phyloP scores from a whole-genome alignment of 2,888 invertebrate genomes.

The Drosophila imparisetae region DNA sequence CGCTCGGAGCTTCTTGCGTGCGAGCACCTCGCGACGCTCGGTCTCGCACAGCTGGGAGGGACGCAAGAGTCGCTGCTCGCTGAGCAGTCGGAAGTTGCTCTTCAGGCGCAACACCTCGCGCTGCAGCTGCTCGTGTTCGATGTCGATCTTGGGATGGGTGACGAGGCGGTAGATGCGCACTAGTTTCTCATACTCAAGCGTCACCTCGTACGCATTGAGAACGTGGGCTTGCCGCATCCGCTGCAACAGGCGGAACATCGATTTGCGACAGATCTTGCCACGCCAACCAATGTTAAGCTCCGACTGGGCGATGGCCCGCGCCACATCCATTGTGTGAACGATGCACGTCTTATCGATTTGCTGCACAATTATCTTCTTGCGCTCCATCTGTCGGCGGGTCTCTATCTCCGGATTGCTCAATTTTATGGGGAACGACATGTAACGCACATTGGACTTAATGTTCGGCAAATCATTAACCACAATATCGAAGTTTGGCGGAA shows the following conservation, averaged over 20 bases:
- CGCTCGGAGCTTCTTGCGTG: conserved; percentile 14
- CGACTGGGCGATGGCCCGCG: conserved; percentile 86
- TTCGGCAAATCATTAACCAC: conserved; percentile 65
- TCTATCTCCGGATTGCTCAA: conserved; percentile 26
- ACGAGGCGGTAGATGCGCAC: conserved; percentile 76
- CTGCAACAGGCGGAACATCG: conserved; percentile 87
- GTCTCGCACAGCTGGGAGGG: conserved; percentile 17
- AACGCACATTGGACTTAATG: conserved; percentile 59
- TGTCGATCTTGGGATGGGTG: conserved; percentile 80
- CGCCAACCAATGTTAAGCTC: conserved; percentile 86
- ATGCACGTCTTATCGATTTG: conserved; percentile 87
- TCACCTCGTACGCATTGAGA: conserved; percentile 77
- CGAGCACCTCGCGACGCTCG: conserved; percentile 46
- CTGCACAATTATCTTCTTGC: conserved; percentile 88
- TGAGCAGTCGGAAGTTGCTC: conserved; percentile 64
- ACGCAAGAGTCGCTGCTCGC: conserved; percentile 66
- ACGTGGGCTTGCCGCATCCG: conserved; percentile 85
- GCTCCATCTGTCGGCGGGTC: conserved; percentile 81
- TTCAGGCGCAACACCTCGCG: conserved; percentile 79
- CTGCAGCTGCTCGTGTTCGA: conserved; percentile 66
- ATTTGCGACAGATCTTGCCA: conserved; percentile 87
- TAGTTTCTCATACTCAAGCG: conserved; percentile 65
- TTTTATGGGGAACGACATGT: conserved; percentile 34
- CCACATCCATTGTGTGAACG: conserved; percentile 86
- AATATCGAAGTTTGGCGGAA: conserved; percentile 57